Evolutionary conservation across 2,113 vertebrate species (phyloP), one percentile per base, ranked within the genome.

Genomic region (Chloropsis hardwickii): DNA sequence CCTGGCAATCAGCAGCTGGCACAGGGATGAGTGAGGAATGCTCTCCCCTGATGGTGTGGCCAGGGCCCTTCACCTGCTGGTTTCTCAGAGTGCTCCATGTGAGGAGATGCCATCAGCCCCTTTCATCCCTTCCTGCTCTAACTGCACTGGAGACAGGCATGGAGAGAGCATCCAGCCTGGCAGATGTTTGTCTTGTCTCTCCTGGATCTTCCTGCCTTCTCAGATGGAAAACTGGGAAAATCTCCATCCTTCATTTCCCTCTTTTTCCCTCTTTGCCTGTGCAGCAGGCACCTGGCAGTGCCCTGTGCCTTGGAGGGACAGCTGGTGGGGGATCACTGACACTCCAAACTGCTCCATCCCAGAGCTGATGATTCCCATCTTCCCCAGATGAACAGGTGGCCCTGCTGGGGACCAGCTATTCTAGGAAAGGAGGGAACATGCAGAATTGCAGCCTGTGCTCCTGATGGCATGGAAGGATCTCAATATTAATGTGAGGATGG

Each of bases 21-120:
- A 64, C 76, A 33, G 16, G 37, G 37, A 47, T 92, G 86, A 66
- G 87, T 70, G 29, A 92, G 93, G 81, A 54, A 54, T 72, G 57
- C 45, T 62, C 45, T 31, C 40, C 29, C n/a, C n/a, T 18, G 39
- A 4, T 5, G 67, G 54, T 0, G 11, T 79, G 77, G 42, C 54
- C 40, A 14, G 79, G 51, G 71, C 91, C 91, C 40, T 71, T 74
- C n/a, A 91, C 70, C 86, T 82, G 73, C 60, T 66, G 47, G 5
- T 78, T 82, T 54, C 70, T 76, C 23, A 28, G 4, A 93, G 88
- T 64, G 74, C 79, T 92, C 62, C 54, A 6, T 62, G 47, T 88
- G 91, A 61, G 50, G 9, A 76, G 90, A 64, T 93, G 71, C 60
- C 85, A 86, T 95, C 90, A 96, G 42, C 47, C 60, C 58, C 82